phyloP scores from a whole-genome alignment of 1,140 invertebrate genomes.

The Drosophila arizonae region DNA sequence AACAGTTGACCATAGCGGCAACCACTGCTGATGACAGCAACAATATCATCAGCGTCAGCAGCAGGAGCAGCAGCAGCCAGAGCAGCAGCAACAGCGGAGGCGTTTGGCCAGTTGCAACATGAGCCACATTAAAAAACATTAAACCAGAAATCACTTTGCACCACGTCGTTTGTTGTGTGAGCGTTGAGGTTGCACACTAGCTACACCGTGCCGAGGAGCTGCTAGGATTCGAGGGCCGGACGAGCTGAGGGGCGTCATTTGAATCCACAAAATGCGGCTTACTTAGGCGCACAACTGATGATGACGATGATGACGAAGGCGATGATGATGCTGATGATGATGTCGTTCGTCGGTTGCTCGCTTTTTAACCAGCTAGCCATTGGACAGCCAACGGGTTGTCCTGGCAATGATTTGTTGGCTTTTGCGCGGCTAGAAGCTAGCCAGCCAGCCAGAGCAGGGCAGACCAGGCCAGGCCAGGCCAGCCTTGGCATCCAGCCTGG shows the following conservation, averaged over 20 bases:
- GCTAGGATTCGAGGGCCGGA: too few species aligned
- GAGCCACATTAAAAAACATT: constrained; percentile 78
- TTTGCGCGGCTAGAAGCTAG: constrained; percentile 51
- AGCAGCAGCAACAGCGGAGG: constrained; percentile 19
- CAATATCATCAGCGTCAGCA: constrained; percentile 75
- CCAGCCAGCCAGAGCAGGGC: not conserved
- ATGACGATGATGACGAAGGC: constrained; percentile 56
- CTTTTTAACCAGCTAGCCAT: constrained; percentile 15
- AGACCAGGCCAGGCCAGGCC: too few species aligned
- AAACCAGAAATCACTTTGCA: constrained; percentile 80
- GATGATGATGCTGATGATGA: constrained; percentile 44
- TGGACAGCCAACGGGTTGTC: constrained; percentile 42
- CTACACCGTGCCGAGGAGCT: not conserved
- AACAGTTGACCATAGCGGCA: constrained; percentile 68
- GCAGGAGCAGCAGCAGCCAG: constrained; percentile 53
- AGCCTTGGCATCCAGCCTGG: constrained; percentile 7
- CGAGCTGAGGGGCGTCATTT: constrained; percentile 43
- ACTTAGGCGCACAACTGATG: constrained; percentile 72
- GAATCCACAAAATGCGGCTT: constrained; percentile 78
- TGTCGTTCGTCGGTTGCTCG: constrained; percentile 55
- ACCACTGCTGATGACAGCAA: constrained; percentile 80
- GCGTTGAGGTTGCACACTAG: constrained; percentile 26
- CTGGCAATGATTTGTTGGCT: constrained; percentile 78
- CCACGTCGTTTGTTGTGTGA: constrained; percentile 73
- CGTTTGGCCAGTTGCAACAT: constrained; percentile 65